Conservation (phyloP, 2,888 invertebrate genomes). For the Arge pagana region DNA sequence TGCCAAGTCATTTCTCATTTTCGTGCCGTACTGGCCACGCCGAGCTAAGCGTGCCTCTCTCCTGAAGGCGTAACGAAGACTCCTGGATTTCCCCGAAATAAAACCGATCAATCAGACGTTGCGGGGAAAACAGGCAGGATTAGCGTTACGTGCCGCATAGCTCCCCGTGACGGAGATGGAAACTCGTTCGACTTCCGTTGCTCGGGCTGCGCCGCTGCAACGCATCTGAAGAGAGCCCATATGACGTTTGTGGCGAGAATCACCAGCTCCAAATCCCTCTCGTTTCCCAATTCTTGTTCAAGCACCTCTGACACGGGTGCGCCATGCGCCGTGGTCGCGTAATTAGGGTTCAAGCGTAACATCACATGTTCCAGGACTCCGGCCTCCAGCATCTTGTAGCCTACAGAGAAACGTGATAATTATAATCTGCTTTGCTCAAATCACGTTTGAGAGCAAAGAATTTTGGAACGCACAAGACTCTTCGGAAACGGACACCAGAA, state of each 20-base stretch:
- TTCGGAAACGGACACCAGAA: constrained; percentile 43
- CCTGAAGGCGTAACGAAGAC: constrained; percentile 40
- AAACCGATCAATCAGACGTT: too few relatives aligned
- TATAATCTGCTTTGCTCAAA: not conserved
- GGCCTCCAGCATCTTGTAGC: constrained; percentile 48
- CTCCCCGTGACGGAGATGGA: constrained; percentile 26
- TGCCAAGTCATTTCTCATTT: constrained; percentile 47
- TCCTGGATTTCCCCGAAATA: too few relatives aligned
- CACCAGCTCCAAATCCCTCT: constrained; percentile 29
- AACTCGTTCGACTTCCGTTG: constrained; percentile 21
- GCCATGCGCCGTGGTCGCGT: constrained; percentile 36
- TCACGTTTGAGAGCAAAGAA: not conserved
- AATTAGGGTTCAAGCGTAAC: constrained; percentile 48
- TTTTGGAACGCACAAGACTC: constrained; percentile 44
- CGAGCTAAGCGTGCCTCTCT: constrained; percentile 33
- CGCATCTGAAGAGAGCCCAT: constrained; percentile 39
- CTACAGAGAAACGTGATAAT: constrained; percentile 35
- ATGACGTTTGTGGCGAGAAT: constrained; percentile 37
- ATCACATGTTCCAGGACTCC: constrained; percentile 51
- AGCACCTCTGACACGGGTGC: constrained; percentile 30
- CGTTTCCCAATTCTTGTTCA: constrained; percentile 4
- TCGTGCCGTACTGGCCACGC: constrained; percentile 35
- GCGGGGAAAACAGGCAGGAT: too few relatives aligned
- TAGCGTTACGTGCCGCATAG: constrained; percentile 43
- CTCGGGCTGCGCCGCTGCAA: constrained; percentile 26